Evolutionary conservation across 2,797 vertebrate species (phyloP), one percentile per base, ranked within the genome.

Genomic region (Hozukius guyotensis): DNA sequence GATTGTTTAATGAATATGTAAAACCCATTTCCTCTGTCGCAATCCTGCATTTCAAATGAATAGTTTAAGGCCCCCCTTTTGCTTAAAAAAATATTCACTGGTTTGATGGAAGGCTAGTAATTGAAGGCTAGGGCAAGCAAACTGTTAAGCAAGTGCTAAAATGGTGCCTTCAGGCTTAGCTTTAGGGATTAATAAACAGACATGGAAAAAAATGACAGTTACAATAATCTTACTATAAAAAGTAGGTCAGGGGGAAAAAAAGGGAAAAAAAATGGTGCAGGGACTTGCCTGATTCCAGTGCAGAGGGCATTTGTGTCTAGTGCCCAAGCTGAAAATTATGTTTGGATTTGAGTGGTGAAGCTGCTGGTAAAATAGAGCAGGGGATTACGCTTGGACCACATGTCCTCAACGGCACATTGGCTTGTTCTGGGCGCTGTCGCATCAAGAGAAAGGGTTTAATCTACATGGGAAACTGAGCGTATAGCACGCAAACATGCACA

Each of bases 131-230:
- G 66, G 82, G 83, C 75, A 71, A 90, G 89, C 81, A 90, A 94
- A 94, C 88, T 93, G 88, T 93, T 89, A 90, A 94, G 93, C 79
- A 90, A 92, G 91, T 88, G 89, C 92, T 91, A 91, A 95, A 95
- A 95, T 82, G 89, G 85, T 93, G 87, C 92, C 93, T 92, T 87
- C 84, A 36, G 93, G 93, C 90, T 95, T 92, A 94, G 93, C 93
- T 94, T 84, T 89, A 80, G 91, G 95, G 94, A 96, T 96, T 96
- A 96, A 95, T 95, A 95, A 94, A 95, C 93, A 94, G 93, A 95
- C 95, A 95, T 92, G 91, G 83, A 84, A 92, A 94, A 70, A 95
- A 94, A 94, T 93, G 93, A 94, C 93, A 94, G 94, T 94, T 95
- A 94, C 92, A 94, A 94, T 96, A 95, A 96, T 96, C 95, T 95